Evolutionary conservation across 2,113 vertebrate genomes (phyloP).

Genomic region (Athene cunicularia): DNA sequence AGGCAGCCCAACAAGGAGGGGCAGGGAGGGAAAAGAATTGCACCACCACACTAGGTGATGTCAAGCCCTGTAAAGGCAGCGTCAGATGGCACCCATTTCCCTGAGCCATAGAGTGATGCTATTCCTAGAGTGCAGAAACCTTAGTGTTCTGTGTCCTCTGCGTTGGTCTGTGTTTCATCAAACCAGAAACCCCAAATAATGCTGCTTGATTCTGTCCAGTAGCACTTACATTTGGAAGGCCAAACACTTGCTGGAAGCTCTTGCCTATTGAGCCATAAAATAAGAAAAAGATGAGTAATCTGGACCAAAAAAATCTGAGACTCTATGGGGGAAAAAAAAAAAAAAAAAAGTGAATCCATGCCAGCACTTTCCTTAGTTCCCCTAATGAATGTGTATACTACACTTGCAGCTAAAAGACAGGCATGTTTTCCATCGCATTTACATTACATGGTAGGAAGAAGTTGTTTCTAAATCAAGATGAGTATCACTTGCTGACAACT

Average conservation of each 20-base stretch:
- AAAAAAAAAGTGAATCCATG: not conserved
- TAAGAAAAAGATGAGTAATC: not conserved
- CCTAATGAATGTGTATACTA: not conserved
- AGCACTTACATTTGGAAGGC: not conserved
- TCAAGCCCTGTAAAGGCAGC: not conserved
- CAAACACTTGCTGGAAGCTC: not conserved
- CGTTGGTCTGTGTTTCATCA: not conserved
- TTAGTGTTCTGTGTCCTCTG: not conserved
- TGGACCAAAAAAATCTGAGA: not conserved
- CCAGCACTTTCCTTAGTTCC: not conserved
- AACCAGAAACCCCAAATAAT: not conserved
- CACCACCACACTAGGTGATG: not conserved
- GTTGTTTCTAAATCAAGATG: slow-evolving; percentile 10
- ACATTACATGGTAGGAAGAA: not conserved
- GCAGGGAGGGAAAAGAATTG: no score
- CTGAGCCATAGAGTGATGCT: not conserved
- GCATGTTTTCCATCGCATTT: not conserved
- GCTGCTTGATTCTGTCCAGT: not conserved
- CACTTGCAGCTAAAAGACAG: not conserved
- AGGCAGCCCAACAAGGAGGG: no score
- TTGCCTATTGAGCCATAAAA: not conserved
- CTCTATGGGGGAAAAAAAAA: not conserved
- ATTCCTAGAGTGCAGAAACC: not conserved
- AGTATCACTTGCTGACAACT: slow-evolving; percentile 12
- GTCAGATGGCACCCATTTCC: not conserved